These are phyloP conservation scores for Gandaritis pyraliata DNA, from an alignment of 2,888 invertebrate genomes.

Conservation along the genomic window DNA sequence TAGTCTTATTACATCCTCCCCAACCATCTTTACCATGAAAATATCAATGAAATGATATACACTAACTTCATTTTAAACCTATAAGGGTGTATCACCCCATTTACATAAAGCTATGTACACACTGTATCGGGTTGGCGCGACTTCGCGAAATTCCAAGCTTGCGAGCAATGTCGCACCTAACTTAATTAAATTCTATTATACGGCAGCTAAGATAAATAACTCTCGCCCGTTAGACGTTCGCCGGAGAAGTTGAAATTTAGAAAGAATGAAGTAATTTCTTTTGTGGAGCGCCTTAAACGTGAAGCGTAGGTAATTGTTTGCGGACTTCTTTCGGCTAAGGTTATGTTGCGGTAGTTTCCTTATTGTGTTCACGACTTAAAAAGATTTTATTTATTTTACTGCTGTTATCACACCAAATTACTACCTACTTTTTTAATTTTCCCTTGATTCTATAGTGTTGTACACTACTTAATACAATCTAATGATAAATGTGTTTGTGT, in stretches of 20 bases:
- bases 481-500: too few species aligned
- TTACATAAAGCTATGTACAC: slow-evolving; percentile 42
- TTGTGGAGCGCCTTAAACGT: slow-evolving; percentile 56
- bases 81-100: slow-evolving; percentile 21
- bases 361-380: slow-evolving; percentile 14
- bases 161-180: slow-evolving; percentile 76
- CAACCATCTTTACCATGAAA: neutral
- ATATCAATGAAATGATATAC: neutral
- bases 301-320: slow-evolving; percentile 56
- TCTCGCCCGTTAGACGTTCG: slow-evolving; percentile 60
- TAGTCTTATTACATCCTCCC: too few species aligned
- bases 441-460: too few species aligned
- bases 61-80: slow-evolving; percentile 10
- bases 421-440: too few species aligned
- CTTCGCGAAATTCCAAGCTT: slow-evolving; percentile 70
- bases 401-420: neutral
- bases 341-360: slow-evolving; percentile 19
- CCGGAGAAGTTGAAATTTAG: slow-evolving; percentile 65
- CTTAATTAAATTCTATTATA: slow-evolving; percentile 84
- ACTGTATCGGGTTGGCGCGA: slow-evolving; percentile 55
- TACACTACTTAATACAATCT: too few species aligned
- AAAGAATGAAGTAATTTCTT: slow-evolving; percentile 77
- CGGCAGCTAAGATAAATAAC: slow-evolving; percentile 80
- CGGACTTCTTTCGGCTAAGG: slow-evolving; percentile 41
- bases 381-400: neutral